phyloP scores from a whole-genome alignment of 2,888 invertebrate species.

The Brachypalpus laphriformis region DNA sequence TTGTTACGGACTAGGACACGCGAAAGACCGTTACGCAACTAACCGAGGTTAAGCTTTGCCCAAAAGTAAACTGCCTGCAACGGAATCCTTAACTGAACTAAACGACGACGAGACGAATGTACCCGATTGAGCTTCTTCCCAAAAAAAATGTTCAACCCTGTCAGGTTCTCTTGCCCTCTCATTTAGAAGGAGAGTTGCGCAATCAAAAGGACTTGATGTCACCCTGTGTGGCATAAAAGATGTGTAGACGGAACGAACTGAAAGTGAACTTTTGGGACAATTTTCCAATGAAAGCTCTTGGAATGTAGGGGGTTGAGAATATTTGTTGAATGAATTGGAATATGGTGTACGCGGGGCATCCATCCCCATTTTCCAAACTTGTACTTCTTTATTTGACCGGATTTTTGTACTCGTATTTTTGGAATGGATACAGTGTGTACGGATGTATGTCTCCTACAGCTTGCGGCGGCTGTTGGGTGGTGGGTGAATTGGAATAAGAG shows the following conservation, averaged over 20 bases:
- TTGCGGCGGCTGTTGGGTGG: not conserved
- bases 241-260: constrained; percentile 27
- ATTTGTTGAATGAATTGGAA: constrained; percentile 46
- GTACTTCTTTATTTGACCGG: constrained; percentile 55
- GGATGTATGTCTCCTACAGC: not conserved
- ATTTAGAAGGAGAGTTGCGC: constrained; percentile 67
- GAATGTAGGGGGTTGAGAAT: constrained; percentile 24
- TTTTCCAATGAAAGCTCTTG: constrained; percentile 37
- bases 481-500: not conserved
- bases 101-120: constrained; percentile 37
- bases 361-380: not conserved
- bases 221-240: constrained; percentile 49
- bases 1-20: constrained; percentile 65
- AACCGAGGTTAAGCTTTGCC: constrained; percentile 26
- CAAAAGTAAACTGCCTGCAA: constrained; percentile 61
- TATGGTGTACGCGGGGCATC: not conserved
- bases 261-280: constrained; percentile 61
- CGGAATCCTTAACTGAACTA: constrained; percentile 69
- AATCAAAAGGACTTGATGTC: not conserved
- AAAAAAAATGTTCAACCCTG: constrained; percentile 26
- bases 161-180: constrained; percentile 34
- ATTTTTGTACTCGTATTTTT: constrained; percentile 47
- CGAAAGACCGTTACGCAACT: constrained; percentile 65
- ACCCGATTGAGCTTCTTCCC: constrained; percentile 55
- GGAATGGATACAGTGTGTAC: constrained; percentile 10